Conservation (phyloP, 2,888 invertebrate species). For the Hydrotaea cyrtoneurina region DNA sequence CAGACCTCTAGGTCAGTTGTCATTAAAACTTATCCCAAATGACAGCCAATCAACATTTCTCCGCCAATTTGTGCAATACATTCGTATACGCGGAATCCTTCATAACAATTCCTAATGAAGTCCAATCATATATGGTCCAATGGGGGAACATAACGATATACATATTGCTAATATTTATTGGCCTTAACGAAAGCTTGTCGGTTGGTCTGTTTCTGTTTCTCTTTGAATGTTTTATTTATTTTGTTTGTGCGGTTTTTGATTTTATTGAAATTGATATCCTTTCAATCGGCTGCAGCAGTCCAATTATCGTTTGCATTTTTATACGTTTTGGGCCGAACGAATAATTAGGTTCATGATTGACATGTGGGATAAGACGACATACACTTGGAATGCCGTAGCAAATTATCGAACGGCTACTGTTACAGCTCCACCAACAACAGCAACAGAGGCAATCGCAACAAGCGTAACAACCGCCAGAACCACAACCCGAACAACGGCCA, state of each 20-base stretch:
- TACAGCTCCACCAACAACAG: conserved; percentile 55
- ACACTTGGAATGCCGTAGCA: conserved; percentile 81
- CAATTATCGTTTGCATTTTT: conserved; percentile 81
- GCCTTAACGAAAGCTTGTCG: background rate
- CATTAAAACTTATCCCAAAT: background rate
- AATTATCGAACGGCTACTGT: conserved; percentile 80
- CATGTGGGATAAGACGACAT: conserved; percentile 81
- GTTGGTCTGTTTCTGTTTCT: background rate
- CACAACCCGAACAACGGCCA: background rate
- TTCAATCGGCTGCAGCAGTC: conserved; percentile 72
- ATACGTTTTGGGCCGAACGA: conserved; percentile 75
- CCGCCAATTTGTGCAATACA: no score
- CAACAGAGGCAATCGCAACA: no score
- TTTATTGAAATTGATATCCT: conserved; percentile 79
- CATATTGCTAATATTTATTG: conserved; percentile 16
- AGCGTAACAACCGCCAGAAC: conserved; percentile 12
- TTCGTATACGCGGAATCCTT: no score
- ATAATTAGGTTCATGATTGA: conserved; percentile 81
- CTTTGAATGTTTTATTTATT: conserved; percentile 62
- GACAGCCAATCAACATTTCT: no score
- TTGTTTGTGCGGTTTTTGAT: conserved; percentile 69
- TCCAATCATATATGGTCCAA: background rate
- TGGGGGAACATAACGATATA: background rate
- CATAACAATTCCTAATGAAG: background rate
- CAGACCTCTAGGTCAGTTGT: background rate